Conservation (phyloP, 2,113 vertebrate species). For the Catharus fuscescens region DNA sequence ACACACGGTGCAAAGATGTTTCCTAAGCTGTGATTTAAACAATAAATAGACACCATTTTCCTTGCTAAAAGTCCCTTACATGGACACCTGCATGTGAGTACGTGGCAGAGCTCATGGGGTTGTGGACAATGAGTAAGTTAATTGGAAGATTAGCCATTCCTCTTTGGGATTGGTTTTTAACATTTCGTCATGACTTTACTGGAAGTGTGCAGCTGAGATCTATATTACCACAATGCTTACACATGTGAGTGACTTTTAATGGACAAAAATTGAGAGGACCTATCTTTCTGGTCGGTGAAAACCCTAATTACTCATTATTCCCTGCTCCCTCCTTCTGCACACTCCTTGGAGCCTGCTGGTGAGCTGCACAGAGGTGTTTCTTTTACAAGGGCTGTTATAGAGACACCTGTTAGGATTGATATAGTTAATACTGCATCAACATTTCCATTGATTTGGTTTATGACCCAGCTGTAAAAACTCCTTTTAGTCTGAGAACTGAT, state of each 20-base stretch:
- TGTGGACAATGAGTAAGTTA: neutral
- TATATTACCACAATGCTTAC: neutral
- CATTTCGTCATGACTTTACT: neutral
- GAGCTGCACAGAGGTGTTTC: constrained; percentile 67
- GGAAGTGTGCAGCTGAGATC: constrained; percentile 22
- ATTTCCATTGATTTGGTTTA: constrained; percentile 81
- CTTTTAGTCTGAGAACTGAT: constrained; percentile 69
- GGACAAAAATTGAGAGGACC: constrained; percentile 28
- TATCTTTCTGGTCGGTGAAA: constrained; percentile 48
- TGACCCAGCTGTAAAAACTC: constrained; percentile 82
- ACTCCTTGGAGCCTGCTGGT: constrained; percentile 39
- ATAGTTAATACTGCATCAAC: constrained; percentile 74
- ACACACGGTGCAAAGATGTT: neutral
- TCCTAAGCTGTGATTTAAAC: neutral
- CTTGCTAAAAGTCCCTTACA: neutral
- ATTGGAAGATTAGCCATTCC: neutral
- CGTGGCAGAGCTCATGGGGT: neutral
- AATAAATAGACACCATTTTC: neutral
- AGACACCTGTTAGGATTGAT: constrained; percentile 77
- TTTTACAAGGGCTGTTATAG: constrained; percentile 76
- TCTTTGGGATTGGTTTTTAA: constrained; percentile 13
- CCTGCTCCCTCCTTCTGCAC: constrained; percentile 35
- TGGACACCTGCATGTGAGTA: neutral
- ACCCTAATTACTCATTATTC: constrained; percentile 57
- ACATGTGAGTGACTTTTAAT: constrained; percentile 30